Percentiles rank a stretch among this genome's conserved stretches.
These are phyloP conservation scores for Willisornis vidua DNA, from an alignment of 2,113 vertebrate species.

Conservation along the genomic window DNA sequence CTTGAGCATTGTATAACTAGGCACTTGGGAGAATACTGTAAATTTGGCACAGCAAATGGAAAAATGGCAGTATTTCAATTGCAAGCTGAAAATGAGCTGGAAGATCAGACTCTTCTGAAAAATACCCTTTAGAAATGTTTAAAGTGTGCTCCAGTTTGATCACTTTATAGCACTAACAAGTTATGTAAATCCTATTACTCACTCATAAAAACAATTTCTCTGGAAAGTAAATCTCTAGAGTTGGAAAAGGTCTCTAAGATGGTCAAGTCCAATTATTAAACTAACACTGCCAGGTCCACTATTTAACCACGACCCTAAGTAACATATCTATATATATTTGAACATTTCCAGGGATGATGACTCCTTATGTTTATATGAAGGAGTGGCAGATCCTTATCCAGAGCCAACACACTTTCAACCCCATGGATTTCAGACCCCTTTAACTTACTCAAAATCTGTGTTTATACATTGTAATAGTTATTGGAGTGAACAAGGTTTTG, in stretches of 20 bases:
- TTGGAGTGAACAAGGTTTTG: not conserved
- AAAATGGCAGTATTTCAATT: conserved; percentile 11
- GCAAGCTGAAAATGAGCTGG: not conserved
- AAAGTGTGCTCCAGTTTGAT: not conserved
- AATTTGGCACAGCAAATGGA: conserved; percentile 2
- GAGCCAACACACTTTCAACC: not conserved
- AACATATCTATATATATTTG: not conserved
- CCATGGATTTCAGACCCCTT: not conserved
- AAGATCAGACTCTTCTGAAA: not conserved
- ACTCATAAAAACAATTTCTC: not conserved
- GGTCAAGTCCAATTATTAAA: not conserved
- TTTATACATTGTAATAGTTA: not conserved
- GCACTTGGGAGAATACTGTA: not conserved
- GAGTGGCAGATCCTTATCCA: not conserved
- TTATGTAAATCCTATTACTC: not conserved
- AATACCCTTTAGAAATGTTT: not conserved
- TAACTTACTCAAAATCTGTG: not conserved
- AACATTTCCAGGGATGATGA: not conserved
- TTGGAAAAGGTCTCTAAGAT: not conserved
- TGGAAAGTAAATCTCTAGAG: not conserved
- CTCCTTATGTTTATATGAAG: not conserved
- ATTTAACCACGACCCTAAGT: not conserved
- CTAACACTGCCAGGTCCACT: not conserved
- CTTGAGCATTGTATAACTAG: not conserved
- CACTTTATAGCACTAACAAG: not conserved